phyloP scores from a whole-genome alignment of 2,113 vertebrate genomes.

The Mormyrus iriodes region DNA sequence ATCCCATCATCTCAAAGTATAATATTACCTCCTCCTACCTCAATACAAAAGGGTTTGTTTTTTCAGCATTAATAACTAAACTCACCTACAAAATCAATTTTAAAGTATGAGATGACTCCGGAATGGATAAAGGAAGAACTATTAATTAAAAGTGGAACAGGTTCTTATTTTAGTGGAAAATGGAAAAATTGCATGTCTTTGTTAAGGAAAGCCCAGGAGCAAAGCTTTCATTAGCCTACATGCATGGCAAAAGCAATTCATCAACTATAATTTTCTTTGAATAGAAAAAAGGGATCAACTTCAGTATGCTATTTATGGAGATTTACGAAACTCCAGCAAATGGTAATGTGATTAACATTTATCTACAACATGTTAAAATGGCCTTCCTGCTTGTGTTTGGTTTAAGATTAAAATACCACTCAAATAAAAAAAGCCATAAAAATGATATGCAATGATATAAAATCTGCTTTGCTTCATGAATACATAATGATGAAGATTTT shows the following conservation, averaged over 20 bases:
- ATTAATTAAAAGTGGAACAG: constrained; percentile 75
- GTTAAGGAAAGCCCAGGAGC: constrained; percentile 70
- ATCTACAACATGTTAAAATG: constrained; percentile 70
- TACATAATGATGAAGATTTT: constrained; percentile 50
- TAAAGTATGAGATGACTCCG: constrained; percentile 53
- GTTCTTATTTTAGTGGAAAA: constrained; percentile 70
- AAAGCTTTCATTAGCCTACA: constrained; percentile 70
- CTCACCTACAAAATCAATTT: constrained; percentile 59
- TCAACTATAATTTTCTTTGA: constrained; percentile 67
- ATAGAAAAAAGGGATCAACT: constrained; percentile 67
- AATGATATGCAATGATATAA: constrained; percentile 45
- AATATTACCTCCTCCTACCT: constrained; percentile 55
- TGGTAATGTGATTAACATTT: constrained; percentile 75
- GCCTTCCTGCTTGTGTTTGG: constrained; percentile 59
- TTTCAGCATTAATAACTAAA: constrained; percentile 51
- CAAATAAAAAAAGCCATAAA: constrained; percentile 31
- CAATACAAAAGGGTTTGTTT: constrained; percentile 52
- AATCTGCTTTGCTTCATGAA: constrained; percentile 56
- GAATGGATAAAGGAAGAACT: constrained; percentile 60
- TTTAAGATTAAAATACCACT: constrained; percentile 54
- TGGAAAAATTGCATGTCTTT: constrained; percentile 64
- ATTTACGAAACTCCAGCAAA: constrained; percentile 70
- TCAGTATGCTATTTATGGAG: constrained; percentile 71
- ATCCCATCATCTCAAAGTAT: constrained; percentile 45
- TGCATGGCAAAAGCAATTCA: constrained; percentile 72